phyloP scores from a whole-genome alignment of 2,113 vertebrate species.

The Alligator mississippiensis region DNA sequence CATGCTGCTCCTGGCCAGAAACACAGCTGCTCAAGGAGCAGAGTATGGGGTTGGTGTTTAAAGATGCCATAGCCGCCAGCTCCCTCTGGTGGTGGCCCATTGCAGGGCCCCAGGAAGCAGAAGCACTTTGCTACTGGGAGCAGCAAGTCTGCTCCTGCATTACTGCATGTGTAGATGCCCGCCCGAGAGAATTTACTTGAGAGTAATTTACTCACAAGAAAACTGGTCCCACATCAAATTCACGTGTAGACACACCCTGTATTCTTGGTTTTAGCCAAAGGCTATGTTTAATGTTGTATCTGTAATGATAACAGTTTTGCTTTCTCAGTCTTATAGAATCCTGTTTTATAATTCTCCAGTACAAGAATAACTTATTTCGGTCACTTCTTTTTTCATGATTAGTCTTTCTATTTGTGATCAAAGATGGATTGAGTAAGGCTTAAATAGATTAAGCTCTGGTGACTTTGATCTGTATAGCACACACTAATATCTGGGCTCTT shows the following conservation, averaged over 20 bases:
- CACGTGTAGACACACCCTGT: neutral
- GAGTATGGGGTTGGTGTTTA: no score
- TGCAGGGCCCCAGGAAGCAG: no score
- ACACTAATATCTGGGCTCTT: neutral
- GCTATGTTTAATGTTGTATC: neutral
- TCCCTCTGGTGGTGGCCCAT: no score
- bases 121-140: no score
- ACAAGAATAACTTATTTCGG: neutral
- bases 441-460: neutral
- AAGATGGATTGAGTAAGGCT: neutral
- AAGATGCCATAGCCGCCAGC: no score
- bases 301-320: neutral
- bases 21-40: no score
- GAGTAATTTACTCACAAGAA: no score
- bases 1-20: no score
- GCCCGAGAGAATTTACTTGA: no score
- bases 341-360: neutral
- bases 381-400: neutral
- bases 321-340: neutral
- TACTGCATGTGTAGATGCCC: no score
- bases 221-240: no score
- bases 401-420: neutral
- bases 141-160: no score
- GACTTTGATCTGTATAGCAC: neutral
- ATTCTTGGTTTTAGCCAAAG: constrained; percentile 33